phyloP scores from a whole-genome alignment of 2,113 vertebrate species.

The Cyanoderma ruficeps region DNA sequence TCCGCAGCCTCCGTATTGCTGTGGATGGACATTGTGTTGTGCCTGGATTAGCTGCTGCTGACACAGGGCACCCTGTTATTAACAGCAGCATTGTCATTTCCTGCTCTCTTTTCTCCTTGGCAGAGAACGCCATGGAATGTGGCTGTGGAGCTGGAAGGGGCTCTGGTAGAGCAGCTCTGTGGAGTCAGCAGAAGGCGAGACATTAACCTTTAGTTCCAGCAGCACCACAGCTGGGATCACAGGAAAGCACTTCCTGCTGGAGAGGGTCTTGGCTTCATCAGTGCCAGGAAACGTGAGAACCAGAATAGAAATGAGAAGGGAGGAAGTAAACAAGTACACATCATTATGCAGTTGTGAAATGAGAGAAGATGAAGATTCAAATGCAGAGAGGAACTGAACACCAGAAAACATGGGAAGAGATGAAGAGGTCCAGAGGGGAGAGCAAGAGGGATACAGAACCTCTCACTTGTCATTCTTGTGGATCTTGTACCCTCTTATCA shows the following conservation, averaged over 20 bases:
- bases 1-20: background rate
- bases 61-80: background rate
- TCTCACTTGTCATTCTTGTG: background rate
- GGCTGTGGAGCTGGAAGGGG: background rate
- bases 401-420: background rate
- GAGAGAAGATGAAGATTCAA: background rate
- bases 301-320: background rate
- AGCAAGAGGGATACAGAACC: background rate
- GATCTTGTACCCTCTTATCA: background rate
- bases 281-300: background rate
- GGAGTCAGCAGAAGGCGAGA: background rate
- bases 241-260: background rate
- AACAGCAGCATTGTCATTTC: background rate
- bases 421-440: background rate
- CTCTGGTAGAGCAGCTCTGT: background rate
- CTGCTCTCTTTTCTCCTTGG: background rate
- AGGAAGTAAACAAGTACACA: background rate
- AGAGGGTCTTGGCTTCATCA: background rate
- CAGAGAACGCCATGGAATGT: background rate
- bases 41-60: background rate
- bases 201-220: background rate
- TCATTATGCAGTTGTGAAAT: background rate
- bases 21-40: accelerated
- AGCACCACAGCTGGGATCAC: background rate
- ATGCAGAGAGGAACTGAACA: background rate